Evolutionary conservation across 1,140 invertebrate species (phyloP).

Genomic region (Macrosteles quadrilineatus): DNA sequence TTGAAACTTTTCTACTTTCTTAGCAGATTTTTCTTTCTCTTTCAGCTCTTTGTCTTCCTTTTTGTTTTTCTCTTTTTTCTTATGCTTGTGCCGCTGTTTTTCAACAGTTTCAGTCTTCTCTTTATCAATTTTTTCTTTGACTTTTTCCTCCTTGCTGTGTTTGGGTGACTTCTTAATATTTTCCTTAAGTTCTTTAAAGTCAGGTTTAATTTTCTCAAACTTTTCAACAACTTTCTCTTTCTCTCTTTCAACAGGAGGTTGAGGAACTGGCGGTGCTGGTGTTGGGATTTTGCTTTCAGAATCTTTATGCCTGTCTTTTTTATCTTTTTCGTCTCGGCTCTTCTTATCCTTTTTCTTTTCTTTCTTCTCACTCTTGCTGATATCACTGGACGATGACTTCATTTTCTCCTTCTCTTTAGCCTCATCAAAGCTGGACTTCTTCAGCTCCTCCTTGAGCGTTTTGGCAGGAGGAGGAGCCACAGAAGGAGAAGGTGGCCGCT

Average conservation of each 20-base stretch:
- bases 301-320: conserved; percentile 51
- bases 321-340: conserved; percentile 39
- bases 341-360: conserved; percentile 39
- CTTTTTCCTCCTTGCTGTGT: conserved; percentile 30
- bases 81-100: conserved; percentile 54
- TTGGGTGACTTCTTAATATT: conserved; percentile 33
- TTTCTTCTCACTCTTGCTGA: conserved; percentile 28
- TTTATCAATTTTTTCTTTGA: conserved; percentile 55
- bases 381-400: conserved; percentile 7
- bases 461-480: conserved; percentile 20
- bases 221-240: conserved; percentile 55
- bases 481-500: conserved; percentile 30
- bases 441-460: conserved; percentile 30
- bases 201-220: conserved; percentile 44
- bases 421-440: conserved; percentile 33
- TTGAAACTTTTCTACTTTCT: conserved; percentile 49
- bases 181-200: conserved; percentile 33
- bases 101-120: conserved; percentile 50
- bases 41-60: conserved; percentile 43
- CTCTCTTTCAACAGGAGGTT: conserved; percentile 43
- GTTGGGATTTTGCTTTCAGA: conserved; percentile 55
- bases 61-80: conserved; percentile 55
- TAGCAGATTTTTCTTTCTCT: conserved; percentile 53
- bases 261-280: conserved; percentile 31
- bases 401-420: conserved; percentile 33